Base-by-base conservation (phyloP, 2,113 vertebrate genomes). In the Lichenostomus cassidix region DNA sequence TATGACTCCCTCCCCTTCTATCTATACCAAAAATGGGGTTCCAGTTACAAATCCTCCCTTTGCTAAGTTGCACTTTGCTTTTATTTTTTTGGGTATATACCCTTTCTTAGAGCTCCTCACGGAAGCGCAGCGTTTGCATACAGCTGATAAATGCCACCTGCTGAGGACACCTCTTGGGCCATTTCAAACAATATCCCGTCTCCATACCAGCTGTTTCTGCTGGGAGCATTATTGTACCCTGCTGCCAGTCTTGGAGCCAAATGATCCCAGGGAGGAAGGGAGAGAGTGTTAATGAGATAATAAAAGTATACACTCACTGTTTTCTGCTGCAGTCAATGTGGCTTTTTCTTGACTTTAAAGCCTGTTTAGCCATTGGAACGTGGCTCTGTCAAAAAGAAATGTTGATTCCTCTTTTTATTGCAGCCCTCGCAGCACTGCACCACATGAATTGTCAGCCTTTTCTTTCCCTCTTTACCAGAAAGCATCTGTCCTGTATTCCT, bases 101-200 rank as follows among this genome's bases (percentile, higher is more conserved):
- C 6, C 9, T 59, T 67, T 46, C 86, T 60, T 37, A 42, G 64
- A 41, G 33, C 0, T 1, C 53, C 79, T 73, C 39, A 12, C 11
- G 13, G 14, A 21, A 62, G 68, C 1, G 0, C 0, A 0, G 15
- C 0, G 13, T 82, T 94, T 75, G 83, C 91, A 49, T 31, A 33
- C 11, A n/a, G 91, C 91, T 92, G 94, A 89, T 80, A 96, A 94
- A 73, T 92, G 79, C 86, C 76, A 70, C 89, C 86, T 92, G 83
- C 50, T 77, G 90, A 92, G 9, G 2, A 63, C 0, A 3, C 50
- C 76, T 94, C 85, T 83, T 2, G 9, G 74, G 92, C 81, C 70
- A 2, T 89, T 94, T 70, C 68, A 55, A 70, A 70, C 85, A 74
- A 47, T 24, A 81, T 87, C 86, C 78, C 0, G 0, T 85, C 79